Percentiles rank a stretch among this genome's conserved stretches.
These are phyloP conservation scores for Lepidochitona cinerea DNA, from an alignment of 2,888 invertebrate species.

Conservation along the genomic window DNA sequence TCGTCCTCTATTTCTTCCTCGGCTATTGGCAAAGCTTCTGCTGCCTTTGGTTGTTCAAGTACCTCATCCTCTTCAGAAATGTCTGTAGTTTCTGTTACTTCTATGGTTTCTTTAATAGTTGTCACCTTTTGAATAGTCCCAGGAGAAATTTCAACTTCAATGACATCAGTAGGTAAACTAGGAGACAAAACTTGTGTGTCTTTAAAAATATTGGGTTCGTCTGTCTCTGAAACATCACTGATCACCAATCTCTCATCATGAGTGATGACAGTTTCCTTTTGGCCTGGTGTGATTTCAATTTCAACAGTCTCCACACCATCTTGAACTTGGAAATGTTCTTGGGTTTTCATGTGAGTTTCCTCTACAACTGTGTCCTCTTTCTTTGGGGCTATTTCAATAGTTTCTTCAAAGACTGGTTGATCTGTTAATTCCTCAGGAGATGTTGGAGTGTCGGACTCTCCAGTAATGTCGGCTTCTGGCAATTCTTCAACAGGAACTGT, in stretches of 20 bases:
- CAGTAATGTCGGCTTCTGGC: neutral
- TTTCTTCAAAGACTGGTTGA: conserved; percentile 3
- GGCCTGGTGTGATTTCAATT: conserved; percentile 3
- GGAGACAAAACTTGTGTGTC: no score
- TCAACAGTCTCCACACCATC: conserved; percentile 9
- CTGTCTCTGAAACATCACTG: neutral
- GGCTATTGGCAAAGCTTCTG: neutral
- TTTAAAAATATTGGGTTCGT: neutral
- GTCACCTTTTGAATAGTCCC: neutral
- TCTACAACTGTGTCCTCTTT: no score
- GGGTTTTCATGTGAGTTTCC: neutral
- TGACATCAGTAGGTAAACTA: neutral
- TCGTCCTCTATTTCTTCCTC: neutral
- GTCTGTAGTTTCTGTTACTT: neutral
- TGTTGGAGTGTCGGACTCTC: neutral
- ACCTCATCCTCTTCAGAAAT: neutral
- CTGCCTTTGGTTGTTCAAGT: neutral
- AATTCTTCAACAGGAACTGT: neutral
- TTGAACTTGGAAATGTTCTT: conserved; percentile 15
- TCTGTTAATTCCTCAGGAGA: neutral
- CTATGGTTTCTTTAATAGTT: neutral
- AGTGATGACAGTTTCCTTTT: neutral
- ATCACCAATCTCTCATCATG: conserved; percentile 3
- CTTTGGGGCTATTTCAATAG: neutral
- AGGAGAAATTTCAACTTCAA: neutral